These are phyloP conservation scores for Apamea sordens DNA, from an alignment of 2,888 invertebrate species.

Conservation along the genomic window DNA sequence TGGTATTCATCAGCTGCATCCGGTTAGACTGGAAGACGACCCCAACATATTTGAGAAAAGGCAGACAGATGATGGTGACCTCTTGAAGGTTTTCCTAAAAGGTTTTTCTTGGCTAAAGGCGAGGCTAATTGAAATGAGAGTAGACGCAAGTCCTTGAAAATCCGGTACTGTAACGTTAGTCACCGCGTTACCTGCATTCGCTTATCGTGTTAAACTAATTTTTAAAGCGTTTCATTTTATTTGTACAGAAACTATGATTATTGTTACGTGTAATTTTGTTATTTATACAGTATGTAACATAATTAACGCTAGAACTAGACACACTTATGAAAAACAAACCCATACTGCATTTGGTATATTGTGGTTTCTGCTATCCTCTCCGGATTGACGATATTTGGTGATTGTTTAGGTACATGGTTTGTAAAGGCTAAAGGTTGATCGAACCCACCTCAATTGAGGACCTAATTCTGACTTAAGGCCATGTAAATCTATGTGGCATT, in stretches of 20 bases:
- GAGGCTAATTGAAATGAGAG: conserved; percentile 7
- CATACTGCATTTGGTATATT: not conserved
- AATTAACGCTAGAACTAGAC: not conserved
- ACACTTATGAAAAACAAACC: not conserved
- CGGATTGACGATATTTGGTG: not conserved
- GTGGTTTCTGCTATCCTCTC: not conserved
- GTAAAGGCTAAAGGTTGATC: not conserved
- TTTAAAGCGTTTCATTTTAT: conserved; percentile 33
- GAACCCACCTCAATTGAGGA: not conserved
- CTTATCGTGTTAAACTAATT: conserved; percentile 40
- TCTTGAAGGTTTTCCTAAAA: not conserved
- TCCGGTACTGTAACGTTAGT: conserved; percentile 13
- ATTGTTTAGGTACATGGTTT: not conserved
- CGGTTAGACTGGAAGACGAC: too few relatives aligned
- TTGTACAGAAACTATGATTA: conserved; percentile 27
- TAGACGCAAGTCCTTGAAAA: conserved; percentile 32
- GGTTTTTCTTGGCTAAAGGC: not conserved
- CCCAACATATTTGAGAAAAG: too few relatives aligned
- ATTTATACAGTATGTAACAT: not conserved
- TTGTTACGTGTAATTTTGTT: conserved; percentile 15
- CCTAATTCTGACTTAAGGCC: not conserved
- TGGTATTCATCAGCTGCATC: too few relatives aligned
- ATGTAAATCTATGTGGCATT: not conserved
- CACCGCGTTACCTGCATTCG: conserved; percentile 10
- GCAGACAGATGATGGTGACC: not conserved